Evolutionary conservation across 2,888 invertebrate species (phyloP).

Genomic region (Isoperla grammatica): DNA sequence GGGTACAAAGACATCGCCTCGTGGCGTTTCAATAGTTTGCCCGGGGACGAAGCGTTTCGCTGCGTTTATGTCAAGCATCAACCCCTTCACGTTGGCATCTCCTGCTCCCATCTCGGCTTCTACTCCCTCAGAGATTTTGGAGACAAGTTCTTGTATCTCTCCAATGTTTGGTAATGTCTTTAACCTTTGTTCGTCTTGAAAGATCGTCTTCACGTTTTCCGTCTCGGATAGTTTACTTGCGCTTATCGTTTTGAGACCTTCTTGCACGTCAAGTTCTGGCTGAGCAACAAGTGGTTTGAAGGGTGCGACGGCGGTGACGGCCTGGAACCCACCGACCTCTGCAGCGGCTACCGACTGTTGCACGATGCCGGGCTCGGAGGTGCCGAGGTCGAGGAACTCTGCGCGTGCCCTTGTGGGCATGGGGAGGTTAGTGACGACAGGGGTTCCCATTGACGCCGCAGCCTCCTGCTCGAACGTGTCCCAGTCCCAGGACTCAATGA

Average conservation of each 20-base stretch:
- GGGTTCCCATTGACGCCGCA: slow-evolving; percentile 44
- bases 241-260: slow-evolving; percentile 47
- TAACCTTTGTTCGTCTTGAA: slow-evolving; percentile 42
- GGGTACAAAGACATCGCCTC: slow-evolving; percentile 65
- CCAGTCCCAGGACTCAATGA: slow-evolving; percentile 61
- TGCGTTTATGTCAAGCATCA: slow-evolving; percentile 55
- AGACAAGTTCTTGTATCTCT: slow-evolving; percentile 57
- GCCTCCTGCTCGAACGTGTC: slow-evolving; percentile 57
- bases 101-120: slow-evolving; percentile 44
- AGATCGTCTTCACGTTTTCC: slow-evolving; percentile 54
- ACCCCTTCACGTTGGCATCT: slow-evolving; percentile 18
- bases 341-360: slow-evolving; percentile 45
- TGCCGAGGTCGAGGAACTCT: slow-evolving; percentile 48
- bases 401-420: slow-evolving; percentile 50
- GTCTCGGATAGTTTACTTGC: slow-evolving; percentile 55
- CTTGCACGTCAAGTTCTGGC: slow-evolving; percentile 46
- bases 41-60: slow-evolving; percentile 61
- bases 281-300: slow-evolving; percentile 52
- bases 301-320: slow-evolving; percentile 58
- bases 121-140: slow-evolving; percentile 48
- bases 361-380: slow-evolving; percentile 37
- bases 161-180: slow-evolving; percentile 54
- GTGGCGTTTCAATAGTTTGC: slow-evolving; percentile 63
- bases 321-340: slow-evolving; percentile 45
- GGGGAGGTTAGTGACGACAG: slow-evolving; percentile 45